Percentiles rank a stretch among this genome's conserved stretches.
Conservation (phyloP, 2,888 invertebrate species). For the Carabus problematicus region DNA sequence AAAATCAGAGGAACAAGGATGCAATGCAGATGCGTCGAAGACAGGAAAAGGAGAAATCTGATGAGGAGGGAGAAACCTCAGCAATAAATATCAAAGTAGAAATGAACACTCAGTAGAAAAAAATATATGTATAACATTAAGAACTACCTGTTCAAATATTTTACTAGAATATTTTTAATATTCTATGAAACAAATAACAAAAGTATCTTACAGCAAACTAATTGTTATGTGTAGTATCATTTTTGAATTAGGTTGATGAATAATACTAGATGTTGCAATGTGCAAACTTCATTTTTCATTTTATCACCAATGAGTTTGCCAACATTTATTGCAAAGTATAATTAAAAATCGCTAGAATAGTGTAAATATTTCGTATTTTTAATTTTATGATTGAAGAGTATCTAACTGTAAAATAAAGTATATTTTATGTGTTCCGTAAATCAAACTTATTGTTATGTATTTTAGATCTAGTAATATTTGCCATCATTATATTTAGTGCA, state of each 20-base stretch:
- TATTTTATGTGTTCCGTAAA: background rate
- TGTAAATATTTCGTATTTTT: background rate
- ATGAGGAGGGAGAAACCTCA: background rate
- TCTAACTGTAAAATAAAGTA: background rate
- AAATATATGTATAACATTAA: background rate
- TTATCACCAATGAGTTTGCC: too few species aligned
- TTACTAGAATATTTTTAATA: background rate
- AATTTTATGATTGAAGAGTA: background rate
- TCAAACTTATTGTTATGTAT: too few species aligned
- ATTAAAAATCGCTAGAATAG: background rate
- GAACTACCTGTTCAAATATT: background rate
- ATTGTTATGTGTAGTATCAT: background rate
- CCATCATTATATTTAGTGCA: too few species aligned
- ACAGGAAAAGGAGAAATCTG: constrained; percentile 1
- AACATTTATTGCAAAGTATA: too few species aligned
- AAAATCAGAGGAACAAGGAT: constrained; percentile 13
- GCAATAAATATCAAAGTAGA: background rate
- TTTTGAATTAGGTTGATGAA: too few species aligned
- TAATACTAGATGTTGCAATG: too few species aligned
- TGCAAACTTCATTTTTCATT: too few species aligned
- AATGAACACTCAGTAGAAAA: background rate
- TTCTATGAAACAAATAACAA: constrained; percentile 10
- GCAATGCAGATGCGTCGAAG: constrained; percentile 17
- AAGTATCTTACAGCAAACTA: constrained; percentile 6
- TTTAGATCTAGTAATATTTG: background rate